Percentiles rank a stretch among this genome's conserved stretches.
These are phyloP conservation scores for Myoxocephalus aenaeus DNA, from an alignment of 2,797 vertebrate species.

Conservation along the genomic window DNA sequence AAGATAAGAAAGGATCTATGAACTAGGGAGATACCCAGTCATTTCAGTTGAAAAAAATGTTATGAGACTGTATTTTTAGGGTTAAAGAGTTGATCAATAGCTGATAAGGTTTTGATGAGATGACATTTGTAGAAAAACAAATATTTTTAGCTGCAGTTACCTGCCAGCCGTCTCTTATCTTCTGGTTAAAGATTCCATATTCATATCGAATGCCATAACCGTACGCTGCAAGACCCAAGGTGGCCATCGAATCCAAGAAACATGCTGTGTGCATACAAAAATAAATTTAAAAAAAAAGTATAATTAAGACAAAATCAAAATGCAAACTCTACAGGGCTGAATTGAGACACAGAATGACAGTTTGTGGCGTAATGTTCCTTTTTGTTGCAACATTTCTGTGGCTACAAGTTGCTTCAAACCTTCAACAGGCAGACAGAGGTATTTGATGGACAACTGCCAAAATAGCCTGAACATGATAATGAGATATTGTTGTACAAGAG, in stretches of 20 bases:
- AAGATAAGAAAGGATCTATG: conserved; percentile 13
- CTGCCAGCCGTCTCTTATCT: conserved; percentile 96
- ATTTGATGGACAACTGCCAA: conserved; percentile 29
- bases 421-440: not conserved
- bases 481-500: conserved; percentile 1
- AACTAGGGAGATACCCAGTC: not conserved
- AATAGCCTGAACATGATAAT: not conserved
- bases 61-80: not conserved
- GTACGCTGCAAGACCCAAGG: conserved; percentile 94
- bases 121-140: not conserved
- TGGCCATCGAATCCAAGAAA: conserved; percentile 92
- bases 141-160: conserved; percentile 66
- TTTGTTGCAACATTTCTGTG: conserved; percentile 30
- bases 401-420: conserved; percentile 17
- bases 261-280: conserved; percentile 78
- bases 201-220: conserved; percentile 98
- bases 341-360: not conserved
- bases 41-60: not conserved
- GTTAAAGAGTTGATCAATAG: not conserved
- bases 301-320: not conserved
- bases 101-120: not conserved
- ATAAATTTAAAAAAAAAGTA: too few relatives aligned
- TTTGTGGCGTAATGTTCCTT: not conserved
- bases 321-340: not conserved
- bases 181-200: conserved; percentile 99